Percentiles rank a stretch among this genome's conserved stretches.
These are phyloP conservation scores for Biston betularia DNA, from an alignment of 2,888 invertebrate species.

Conservation along the genomic window DNA sequence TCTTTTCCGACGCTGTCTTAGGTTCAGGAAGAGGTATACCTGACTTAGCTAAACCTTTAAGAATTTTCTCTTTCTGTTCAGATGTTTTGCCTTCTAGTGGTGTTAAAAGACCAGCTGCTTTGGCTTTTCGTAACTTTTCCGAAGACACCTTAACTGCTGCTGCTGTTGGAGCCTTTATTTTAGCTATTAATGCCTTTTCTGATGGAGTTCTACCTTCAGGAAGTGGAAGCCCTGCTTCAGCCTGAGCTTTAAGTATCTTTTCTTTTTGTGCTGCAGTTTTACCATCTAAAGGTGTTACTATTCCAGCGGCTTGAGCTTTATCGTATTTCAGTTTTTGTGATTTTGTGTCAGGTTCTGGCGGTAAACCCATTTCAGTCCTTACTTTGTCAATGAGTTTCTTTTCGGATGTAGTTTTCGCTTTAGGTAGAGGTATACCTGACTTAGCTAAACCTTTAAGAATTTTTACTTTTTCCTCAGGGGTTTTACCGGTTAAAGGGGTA, in stretches of 20 bases:
- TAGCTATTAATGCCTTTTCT: constrained; percentile 42
- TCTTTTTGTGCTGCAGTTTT: constrained; percentile 50
- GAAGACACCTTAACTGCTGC: neutral
- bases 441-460: constrained; percentile 47
- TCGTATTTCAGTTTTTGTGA: constrained; percentile 52
- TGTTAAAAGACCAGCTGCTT: constrained; percentile 5
- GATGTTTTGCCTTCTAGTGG: constrained; percentile 41
- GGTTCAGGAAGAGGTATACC: constrained; percentile 44
- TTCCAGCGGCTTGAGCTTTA: constrained; percentile 39
- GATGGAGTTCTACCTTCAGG: constrained; percentile 47
- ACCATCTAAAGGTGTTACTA: constrained; percentile 47
- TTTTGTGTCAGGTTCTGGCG: constrained; percentile 51
- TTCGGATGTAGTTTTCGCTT: constrained; percentile 51
- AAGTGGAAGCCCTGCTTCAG: constrained; percentile 43
- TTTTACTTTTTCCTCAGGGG: constrained; percentile 50
- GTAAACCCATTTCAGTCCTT: constrained; percentile 49
- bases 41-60: constrained; percentile 38
- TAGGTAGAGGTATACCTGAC: constrained; percentile 50
- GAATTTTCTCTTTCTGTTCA: constrained; percentile 46
- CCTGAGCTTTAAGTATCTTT: constrained; percentile 47
- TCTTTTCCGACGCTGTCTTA: constrained; percentile 42
- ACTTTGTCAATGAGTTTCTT: constrained; percentile 49
- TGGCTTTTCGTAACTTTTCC: constrained; percentile 1
- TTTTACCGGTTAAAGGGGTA: constrained; percentile 33
- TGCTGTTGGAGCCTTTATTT: constrained; percentile 21